These are phyloP conservation scores for Orius insidiosus DNA, from an alignment of 1,140 invertebrate species.

Conservation along the genomic window DNA sequence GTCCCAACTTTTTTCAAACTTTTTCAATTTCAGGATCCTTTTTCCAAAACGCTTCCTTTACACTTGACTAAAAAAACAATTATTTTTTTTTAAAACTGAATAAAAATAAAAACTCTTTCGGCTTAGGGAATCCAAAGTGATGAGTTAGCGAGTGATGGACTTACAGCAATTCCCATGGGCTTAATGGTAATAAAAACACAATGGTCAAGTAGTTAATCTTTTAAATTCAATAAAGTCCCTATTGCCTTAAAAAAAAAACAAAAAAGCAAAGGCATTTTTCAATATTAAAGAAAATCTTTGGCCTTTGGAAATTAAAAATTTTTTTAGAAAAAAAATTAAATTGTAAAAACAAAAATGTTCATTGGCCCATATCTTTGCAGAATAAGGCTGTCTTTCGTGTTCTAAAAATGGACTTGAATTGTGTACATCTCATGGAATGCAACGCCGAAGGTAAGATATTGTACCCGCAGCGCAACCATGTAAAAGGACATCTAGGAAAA, in stretches of 20 bases:
- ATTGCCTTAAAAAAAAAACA: too few species aligned
- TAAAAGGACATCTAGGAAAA: conserved; percentile 1
- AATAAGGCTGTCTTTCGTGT: conserved; percentile 14
- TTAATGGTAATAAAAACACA: neutral
- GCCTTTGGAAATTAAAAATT: conserved; percentile 1
- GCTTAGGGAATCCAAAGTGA: too few species aligned
- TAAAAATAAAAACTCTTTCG: too few species aligned
- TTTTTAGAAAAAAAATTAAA: neutral
- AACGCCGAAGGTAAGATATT: conserved; percentile 14
- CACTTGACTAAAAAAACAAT: too few species aligned
- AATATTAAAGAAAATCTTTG: neutral
- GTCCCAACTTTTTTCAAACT: too few species aligned
- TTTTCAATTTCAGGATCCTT: too few species aligned
- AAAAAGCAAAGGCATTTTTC: neutral
- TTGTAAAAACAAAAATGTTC: conserved; percentile 14
- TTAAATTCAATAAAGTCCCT: neutral
- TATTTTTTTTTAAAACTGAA: too few species aligned
- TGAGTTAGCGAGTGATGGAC: too few species aligned
- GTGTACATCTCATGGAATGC: conserved; percentile 8
- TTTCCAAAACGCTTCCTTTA: too few species aligned
- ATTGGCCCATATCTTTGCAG: conserved; percentile 18
- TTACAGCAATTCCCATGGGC: conserved; percentile 1
- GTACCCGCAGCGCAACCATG: conserved; percentile 6
- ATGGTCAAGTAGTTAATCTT: neutral
- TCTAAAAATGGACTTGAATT: conserved; percentile 11